phyloP scores from a whole-genome alignment of 2,888 invertebrate species.

The Plagiodera versicolora region DNA sequence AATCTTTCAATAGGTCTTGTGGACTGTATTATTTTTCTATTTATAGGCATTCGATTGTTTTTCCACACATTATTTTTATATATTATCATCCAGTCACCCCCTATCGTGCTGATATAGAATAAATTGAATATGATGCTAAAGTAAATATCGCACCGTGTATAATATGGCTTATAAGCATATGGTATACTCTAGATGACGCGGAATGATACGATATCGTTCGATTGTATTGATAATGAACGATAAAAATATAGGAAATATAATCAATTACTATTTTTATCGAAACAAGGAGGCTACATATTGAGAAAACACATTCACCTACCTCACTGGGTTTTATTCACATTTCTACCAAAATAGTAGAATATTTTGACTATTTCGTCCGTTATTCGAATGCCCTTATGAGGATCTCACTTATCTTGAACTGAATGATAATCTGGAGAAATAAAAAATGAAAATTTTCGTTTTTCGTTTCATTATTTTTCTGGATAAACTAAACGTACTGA shows the following conservation, averaged over 20 bases:
- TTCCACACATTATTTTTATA: background rate
- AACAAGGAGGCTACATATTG: background rate
- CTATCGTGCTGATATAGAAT: background rate
- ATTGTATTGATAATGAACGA: background rate
- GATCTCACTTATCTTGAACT: no score
- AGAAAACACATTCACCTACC: no score
- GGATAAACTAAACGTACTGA: no score
- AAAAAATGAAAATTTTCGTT: no score
- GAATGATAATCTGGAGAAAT: no score
- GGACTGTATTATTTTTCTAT: no score
- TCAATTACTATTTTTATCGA: background rate
- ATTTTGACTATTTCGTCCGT: no score
- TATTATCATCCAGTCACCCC: background rate
- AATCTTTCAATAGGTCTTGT: no score
- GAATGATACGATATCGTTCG: background rate
- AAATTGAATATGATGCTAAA: background rate
- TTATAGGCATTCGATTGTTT: background rate
- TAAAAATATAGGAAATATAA: background rate
- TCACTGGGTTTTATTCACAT: no score
- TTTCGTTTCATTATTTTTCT: no score
- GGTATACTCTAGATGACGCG: background rate
- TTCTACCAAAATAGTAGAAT: no score
- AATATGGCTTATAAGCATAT: background rate
- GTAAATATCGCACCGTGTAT: background rate
- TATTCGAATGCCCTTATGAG: no score